Conservation (phyloP, 2,113 vertebrate genomes). For the Sclerurus mexicanus region DNA sequence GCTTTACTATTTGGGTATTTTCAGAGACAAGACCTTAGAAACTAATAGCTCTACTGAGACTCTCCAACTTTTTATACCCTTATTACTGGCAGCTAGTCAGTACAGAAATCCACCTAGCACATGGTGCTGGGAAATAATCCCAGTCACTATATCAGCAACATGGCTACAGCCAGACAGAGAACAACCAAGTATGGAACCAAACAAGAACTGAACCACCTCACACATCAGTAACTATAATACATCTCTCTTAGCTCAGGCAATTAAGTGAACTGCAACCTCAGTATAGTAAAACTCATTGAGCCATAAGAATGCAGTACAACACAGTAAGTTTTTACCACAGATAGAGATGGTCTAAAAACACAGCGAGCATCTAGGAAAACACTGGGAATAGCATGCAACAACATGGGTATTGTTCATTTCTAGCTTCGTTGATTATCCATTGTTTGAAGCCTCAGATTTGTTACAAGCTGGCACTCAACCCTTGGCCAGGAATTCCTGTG, state of each 20-base stretch:
- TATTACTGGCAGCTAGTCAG: not conserved
- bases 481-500: not conserved
- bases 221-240: not conserved
- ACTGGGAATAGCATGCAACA: slow-evolving; percentile 30
- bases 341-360: slow-evolving; percentile 15
- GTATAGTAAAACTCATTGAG: not conserved
- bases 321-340: not conserved
- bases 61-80: not conserved
- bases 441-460: slow-evolving; percentile 24
- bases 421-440: slow-evolving; percentile 45
- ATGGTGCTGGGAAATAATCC: not conserved
- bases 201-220: not conserved
- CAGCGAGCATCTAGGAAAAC: not conserved
- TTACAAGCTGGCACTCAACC: slow-evolving; percentile 38
- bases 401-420: slow-evolving; percentile 6
- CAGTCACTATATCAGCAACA: not conserved
- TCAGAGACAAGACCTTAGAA: not conserved
- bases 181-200: not conserved
- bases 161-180: not conserved
- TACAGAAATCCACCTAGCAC: not conserved
- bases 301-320: not conserved
- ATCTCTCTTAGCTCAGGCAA: not conserved
- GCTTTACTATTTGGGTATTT: not conserved
- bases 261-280: not conserved
- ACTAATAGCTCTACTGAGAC: not conserved